Evolutionary conservation across 2,113 vertebrate species (phyloP), one percentile per base, ranked within the genome.

Genomic region (Loxodonta africana): DNA sequence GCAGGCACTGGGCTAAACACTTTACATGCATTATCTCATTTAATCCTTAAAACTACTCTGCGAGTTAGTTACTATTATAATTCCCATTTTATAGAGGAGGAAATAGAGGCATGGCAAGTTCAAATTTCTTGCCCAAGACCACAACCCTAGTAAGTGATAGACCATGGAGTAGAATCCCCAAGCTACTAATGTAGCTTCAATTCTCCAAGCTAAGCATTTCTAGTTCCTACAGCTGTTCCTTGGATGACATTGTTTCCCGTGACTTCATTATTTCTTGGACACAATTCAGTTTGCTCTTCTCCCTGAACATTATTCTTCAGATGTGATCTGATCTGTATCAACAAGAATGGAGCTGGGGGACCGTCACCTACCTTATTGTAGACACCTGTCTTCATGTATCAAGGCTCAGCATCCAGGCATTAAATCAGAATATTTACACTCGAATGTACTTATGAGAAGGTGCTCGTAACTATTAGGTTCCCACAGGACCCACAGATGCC

Each of bases 171-270:
- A 44, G 44, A 88, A 18, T 88, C 62, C 51, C 51, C 46, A 77
- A 14, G 53, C 77, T 88, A 26, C 26, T 44, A 28, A 82, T 46
- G 8, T 82, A 62, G 46, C 25, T 88, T 69, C 62, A 88, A 33
- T 95, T 96, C 46, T 82, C 63, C 37, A 88, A 51, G 80, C 51
- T 81, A 80, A 95, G 37, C 62, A 14, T 94, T 83, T 91, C 80
- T 15, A 85, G 65, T 28, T 77, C n/a, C 23, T 74, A 28, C 17
- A 44, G 0, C 21, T 76, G 17, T 67, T 46, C 33, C 46, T 62
- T 41, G 25, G 51, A 80, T 63, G 33, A 41, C 25, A 17, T 11
- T 6, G 9, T 76, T 20, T 78, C 33, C 60, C 30, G 60, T 41
- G 83, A 71, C 28, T 77, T 77, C 44, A 63, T 20, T 48, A 51